These are phyloP conservation scores for Aplocera efformata DNA, from an alignment of 2,888 invertebrate genomes.

Conservation along the genomic window DNA sequence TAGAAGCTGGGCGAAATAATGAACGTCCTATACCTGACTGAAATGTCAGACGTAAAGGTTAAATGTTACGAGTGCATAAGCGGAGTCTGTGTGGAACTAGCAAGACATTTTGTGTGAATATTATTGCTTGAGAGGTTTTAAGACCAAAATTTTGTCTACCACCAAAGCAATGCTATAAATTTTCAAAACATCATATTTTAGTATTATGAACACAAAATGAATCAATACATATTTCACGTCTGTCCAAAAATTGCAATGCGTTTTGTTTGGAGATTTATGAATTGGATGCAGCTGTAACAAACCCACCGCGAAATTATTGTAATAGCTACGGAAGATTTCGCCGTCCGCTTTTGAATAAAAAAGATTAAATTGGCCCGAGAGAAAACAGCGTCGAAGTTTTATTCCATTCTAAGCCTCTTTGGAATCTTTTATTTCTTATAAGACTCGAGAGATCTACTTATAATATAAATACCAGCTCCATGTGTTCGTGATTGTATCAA, in stretches of 20 bases:
- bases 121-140: not conserved
- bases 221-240: too few species aligned
- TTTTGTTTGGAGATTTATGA: slow-evolving; percentile 21
- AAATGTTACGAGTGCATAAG: slow-evolving; percentile 61
- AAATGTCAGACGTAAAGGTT: slow-evolving; percentile 75
- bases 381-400: slow-evolving; percentile 23
- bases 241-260: slow-evolving; percentile 15
- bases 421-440: slow-evolving; percentile 26
- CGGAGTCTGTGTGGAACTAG: slow-evolving; percentile 30
- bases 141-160: too few species aligned
- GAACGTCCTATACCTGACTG: slow-evolving; percentile 57
- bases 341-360: slow-evolving; percentile 25
- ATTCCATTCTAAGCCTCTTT: slow-evolving; percentile 27
- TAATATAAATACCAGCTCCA: slow-evolving; percentile 4
- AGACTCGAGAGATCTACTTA: slow-evolving; percentile 12
- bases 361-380: slow-evolving; percentile 28
- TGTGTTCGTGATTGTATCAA: slow-evolving; percentile 16
- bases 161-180: too few species aligned
- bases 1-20: slow-evolving; percentile 67
- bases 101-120: slow-evolving; percentile 8
- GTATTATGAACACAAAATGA: too few species aligned
- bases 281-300: slow-evolving; percentile 28
- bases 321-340: slow-evolving; percentile 26
- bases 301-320: slow-evolving; percentile 28
- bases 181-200: too few species aligned